These are phyloP conservation scores for Bombus pascuorum DNA, from an alignment of 1,140 invertebrate species.

Conservation along the genomic window DNA sequence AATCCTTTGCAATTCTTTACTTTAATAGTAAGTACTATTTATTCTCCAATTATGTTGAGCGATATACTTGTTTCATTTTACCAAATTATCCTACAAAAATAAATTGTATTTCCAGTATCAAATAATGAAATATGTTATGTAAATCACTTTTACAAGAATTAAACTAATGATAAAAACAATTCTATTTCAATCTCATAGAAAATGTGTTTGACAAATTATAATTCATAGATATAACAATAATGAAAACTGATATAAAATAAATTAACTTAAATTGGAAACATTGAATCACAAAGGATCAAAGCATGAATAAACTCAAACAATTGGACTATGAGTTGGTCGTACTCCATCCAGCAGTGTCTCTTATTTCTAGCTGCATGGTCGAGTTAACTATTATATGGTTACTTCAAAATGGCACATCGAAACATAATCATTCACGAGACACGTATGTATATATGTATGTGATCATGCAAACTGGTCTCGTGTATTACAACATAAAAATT, in stretches of 20 bases:
- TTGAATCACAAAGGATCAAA: slow-evolving; percentile 44
- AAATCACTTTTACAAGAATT: background rate
- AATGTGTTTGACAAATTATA: background rate
- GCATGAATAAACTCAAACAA: slow-evolving; percentile 28
- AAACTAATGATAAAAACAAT: background rate
- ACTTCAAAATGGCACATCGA: slow-evolving; percentile 41
- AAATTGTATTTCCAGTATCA: background rate
- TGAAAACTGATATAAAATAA: background rate
- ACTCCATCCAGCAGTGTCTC: slow-evolving; percentile 5
- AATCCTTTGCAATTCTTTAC: slow-evolving; percentile 39
- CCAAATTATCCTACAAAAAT: background rate
- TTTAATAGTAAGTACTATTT: background rate
- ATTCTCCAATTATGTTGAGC: background rate
- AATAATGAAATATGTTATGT: background rate
- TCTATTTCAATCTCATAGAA: background rate
- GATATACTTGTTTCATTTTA: background rate
- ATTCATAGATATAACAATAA: background rate
- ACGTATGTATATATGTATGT: background rate
- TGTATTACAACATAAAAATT: slow-evolving; percentile 31
- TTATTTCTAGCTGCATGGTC: slow-evolving; percentile 25
- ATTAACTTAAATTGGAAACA: background rate
- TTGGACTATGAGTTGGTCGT: slow-evolving; percentile 44
- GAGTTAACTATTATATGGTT: slow-evolving; percentile 18
- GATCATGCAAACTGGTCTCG: slow-evolving; percentile 32
- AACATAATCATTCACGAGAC: slow-evolving; percentile 34